Percentiles rank a stretch among this genome's conserved stretches.
phyloP scores from a whole-genome alignment of 2,797 vertebrate species.

The Carduelis carduelis region DNA sequence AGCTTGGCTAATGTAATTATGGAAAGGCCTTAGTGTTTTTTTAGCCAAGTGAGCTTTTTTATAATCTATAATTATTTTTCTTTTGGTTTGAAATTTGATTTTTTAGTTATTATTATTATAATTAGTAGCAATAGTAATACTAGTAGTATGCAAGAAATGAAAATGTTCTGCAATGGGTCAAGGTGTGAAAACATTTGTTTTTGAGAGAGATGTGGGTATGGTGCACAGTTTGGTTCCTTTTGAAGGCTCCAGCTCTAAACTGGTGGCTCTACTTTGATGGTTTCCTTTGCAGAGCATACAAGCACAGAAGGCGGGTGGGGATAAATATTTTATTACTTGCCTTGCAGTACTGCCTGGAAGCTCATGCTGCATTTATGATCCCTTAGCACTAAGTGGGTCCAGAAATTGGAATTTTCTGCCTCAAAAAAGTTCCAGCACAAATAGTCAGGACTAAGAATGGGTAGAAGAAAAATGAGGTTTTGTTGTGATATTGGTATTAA shows the following conservation, averaged over 20 bases:
- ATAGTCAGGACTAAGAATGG: neutral
- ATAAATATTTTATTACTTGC: constrained; percentile 20
- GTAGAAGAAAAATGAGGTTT: neutral
- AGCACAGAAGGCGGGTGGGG: neutral
- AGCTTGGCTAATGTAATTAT: neutral
- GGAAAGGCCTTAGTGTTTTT: neutral
- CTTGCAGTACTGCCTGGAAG: neutral
- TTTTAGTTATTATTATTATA: neutral
- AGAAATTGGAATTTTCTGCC: neutral
- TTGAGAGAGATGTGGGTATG: neutral
- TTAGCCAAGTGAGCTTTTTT: neutral
- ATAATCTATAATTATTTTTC: neutral
- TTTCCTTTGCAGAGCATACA: neutral
- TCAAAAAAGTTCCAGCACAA: neutral
- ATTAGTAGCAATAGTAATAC: no score
- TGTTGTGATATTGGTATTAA: neutral
- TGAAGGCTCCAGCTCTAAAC: neutral
- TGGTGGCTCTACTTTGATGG: neutral
- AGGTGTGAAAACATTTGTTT: neutral
- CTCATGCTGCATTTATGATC: neutral
- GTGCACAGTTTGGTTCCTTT: neutral
- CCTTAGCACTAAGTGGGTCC: neutral
- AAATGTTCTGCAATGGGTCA: neutral
- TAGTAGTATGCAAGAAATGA: neutral
- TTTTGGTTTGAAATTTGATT: neutral